Base-by-base conservation (phyloP, 2,797 vertebrate genomes). In the Paguma larvata region DNA sequence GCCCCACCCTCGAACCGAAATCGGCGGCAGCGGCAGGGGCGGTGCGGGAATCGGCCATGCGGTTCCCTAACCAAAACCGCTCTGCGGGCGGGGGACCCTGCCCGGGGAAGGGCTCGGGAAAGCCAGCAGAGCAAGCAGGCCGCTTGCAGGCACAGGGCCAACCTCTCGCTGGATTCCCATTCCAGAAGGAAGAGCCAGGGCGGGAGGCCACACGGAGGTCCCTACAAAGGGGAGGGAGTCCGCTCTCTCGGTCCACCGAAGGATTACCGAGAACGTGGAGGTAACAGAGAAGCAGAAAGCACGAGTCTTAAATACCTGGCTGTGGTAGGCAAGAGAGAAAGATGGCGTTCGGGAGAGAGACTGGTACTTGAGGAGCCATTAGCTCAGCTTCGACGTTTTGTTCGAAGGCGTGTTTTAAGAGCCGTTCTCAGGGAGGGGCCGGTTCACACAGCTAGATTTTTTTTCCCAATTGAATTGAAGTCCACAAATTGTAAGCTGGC, bases 161-260 rank as follows among this genome's bases (percentile, higher is more conserved):
- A 21, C 5, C 6, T 0, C 0, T 30, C 18, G 0, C 12, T 0
- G 6, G 30, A n/a, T 10, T 18, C 27, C 38, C 3, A 0, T 67
- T 18, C 48, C 11, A 32, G 78, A 77, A 51, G n/a, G n/a, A 19
- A 38, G 3, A 0, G 34, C 12, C 13, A 0, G 13, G 3, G 6
- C 30, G n/a, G 9, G 30, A 46, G 10, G 70, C n/a, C 14, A 15
- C 0, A 1, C 38, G 63, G 23, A 14, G 9, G 68, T 2, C 3
- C 32, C 11, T 67, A 63, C 34, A 30, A 8, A 18, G 6, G 7
- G 0, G 10, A 38, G 34, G 9, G 0, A 3, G 41, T 30, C 51
- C 32, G 19, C 38, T 41, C 51, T 46, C 88, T 82, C 41, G 11
- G 5, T 6, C 15, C 32, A 63, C 68, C 15, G 3, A 1, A 1